Conservation (phyloP, 2,888 invertebrate species). For the Herminia tarsipennalis region DNA sequence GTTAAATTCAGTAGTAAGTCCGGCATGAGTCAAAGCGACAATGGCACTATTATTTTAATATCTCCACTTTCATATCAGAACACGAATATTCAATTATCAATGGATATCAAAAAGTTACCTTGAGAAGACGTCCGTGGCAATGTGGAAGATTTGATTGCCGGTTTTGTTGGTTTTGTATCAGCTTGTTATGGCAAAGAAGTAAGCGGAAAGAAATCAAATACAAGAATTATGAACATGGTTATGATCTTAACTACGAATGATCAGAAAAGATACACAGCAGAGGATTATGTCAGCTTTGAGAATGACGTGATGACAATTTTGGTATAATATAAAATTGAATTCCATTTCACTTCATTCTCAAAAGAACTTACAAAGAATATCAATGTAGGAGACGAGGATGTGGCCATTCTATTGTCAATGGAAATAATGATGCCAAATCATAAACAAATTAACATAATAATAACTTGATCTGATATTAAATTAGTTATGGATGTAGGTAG, state of each 20-base stretch:
- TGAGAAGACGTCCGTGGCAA: conserved; percentile 97
- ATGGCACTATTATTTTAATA: conserved; percentile 31
- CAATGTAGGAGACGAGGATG: conserved; percentile 29
- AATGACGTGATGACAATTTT: conserved; percentile 29
- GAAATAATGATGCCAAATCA: conserved; percentile 46
- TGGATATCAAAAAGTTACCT: conserved; percentile 89
- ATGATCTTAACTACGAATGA: conserved; percentile 75
- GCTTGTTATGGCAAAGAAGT: conserved; percentile 88
- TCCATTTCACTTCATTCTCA: conserved; percentile 35
- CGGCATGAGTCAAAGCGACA: conserved; percentile 37
- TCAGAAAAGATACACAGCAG: conserved; percentile 31
- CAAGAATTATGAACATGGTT: conserved; percentile 77
- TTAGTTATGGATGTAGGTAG: conserved; percentile 26
- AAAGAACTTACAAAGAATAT: conserved; percentile 25
- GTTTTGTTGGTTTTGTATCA: conserved; percentile 97
- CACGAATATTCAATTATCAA: conserved; percentile 49
- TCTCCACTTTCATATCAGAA: conserved; percentile 28
- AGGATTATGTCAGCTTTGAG: conserved; percentile 31
- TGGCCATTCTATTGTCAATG: conserved; percentile 39
- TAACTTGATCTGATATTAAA: conserved; percentile 14
- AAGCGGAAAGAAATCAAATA: conserved; percentile 85
- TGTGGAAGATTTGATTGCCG: conserved; percentile 98
- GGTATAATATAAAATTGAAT: conserved; percentile 9
- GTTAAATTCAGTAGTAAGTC: conserved; percentile 17
- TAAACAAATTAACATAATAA: conserved; percentile 39